Conservation (phyloP, 1,140 invertebrate species). For the Carposina sasakii region DNA sequence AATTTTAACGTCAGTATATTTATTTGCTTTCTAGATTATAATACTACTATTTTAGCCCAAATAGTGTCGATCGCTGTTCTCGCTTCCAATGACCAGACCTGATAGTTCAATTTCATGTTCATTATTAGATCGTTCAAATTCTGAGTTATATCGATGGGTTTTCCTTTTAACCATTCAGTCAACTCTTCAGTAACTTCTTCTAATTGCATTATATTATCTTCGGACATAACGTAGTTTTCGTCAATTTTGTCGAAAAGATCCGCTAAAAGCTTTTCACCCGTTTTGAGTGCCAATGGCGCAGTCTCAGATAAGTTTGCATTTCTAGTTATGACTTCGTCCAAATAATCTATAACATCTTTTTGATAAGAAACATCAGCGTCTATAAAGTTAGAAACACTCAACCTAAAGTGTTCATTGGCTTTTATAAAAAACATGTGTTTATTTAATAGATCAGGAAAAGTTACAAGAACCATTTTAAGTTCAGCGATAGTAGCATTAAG, state of each 20-base stretch:
- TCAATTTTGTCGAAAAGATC: constrained; percentile 30
- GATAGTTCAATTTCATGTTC: constrained; percentile 32
- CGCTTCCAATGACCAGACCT: constrained; percentile 29
- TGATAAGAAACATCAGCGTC: constrained; percentile 17
- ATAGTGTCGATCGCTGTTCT: constrained; percentile 27
- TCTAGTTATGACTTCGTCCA: constrained; percentile 34
- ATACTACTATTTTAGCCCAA: constrained; percentile 30
- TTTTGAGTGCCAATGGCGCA: constrained; percentile 19
- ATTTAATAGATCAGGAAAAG: constrained; percentile 21
- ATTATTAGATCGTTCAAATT: constrained; percentile 21
- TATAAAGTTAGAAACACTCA: constrained; percentile 22
- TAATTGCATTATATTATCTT: constrained; percentile 25
- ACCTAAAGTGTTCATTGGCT: constrained; percentile 25
- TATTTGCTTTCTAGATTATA: too few species aligned
- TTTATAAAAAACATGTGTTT: constrained; percentile 25
- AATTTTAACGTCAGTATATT: too few species aligned
- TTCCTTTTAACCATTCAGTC: constrained; percentile 15
- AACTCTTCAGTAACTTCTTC: constrained; percentile 25
- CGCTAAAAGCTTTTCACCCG: constrained; percentile 16
- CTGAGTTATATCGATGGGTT: constrained; percentile 18
- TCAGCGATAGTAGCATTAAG: constrained; percentile 17
- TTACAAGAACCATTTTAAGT: constrained; percentile 20
- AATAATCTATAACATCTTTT: constrained; percentile 32
- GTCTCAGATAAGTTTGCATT: constrained; percentile 21
- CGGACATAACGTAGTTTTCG: constrained; percentile 29